Evolutionary conservation across 2,797 vertebrate species (phyloP).

Genomic region (Bradypodion ventrale): DNA sequence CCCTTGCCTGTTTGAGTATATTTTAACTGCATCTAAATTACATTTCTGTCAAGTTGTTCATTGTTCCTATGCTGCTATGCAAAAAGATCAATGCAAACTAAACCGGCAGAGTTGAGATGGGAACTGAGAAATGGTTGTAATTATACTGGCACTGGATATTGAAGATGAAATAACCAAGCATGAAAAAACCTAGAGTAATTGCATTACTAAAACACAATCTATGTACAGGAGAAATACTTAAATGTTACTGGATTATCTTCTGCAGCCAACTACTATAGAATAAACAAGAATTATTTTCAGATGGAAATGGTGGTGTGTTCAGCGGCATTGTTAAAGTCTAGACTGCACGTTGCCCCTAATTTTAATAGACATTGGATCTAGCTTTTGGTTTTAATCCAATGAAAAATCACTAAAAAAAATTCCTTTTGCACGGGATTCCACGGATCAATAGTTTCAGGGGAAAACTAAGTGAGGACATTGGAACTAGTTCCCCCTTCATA

Average conservation of each 20-base stretch:
- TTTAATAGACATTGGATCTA: not conserved
- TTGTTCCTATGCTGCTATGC: not conserved
- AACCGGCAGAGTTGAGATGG: constrained; percentile 1
- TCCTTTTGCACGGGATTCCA: not conserved
- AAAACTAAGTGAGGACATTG: no score
- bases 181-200: not conserved
- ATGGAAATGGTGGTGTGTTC: not conserved
- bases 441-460: not conserved
- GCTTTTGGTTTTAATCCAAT: not conserved
- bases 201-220: not conserved
- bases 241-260: not conserved
- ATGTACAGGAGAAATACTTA: not conserved
- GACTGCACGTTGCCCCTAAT: not conserved
- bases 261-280: not conserved
- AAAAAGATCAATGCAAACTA: constrained; percentile 19
- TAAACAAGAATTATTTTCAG: not conserved
- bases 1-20: not conserved
- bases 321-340: not conserved
- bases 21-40: constrained; percentile 19
- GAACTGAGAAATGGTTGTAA: not conserved
- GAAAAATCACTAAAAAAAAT: not conserved
- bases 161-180: constrained; percentile 12
- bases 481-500: no score
- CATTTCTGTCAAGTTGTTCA: constrained; percentile 19
- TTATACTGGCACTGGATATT: constrained; percentile 4